A percentile compares a stretch with the other conserved stretches of the same genome.
Evolutionary conservation across 2,113 vertebrate genomes (phyloP).

Genomic region (Tylochromis polylepis): DNA sequence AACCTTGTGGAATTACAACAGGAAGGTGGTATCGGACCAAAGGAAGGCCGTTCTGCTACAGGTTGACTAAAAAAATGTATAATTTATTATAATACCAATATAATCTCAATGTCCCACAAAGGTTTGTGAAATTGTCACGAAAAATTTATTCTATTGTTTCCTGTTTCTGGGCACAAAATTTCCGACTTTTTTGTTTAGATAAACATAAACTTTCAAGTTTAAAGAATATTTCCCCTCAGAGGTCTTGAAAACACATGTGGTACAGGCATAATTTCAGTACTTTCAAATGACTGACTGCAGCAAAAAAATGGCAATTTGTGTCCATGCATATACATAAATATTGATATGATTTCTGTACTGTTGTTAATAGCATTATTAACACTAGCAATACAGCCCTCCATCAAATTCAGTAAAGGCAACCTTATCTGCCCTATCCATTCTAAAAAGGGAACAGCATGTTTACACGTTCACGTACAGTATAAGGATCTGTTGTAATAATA

Average conservation of each 20-base stretch:
- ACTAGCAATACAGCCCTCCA: neutral
- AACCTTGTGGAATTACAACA: constrained; percentile 49
- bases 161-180: neutral
- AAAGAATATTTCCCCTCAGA: neutral
- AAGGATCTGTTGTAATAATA: neutral
- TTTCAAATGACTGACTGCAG: neutral
- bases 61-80: constrained; percentile 18
- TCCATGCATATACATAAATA: neutral
- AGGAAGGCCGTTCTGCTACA: constrained; percentile 55
- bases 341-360: neutral
- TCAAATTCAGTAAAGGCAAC: neutral
- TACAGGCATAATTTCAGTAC: neutral
- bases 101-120: too few species aligned
- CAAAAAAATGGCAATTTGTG: neutral
- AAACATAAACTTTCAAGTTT: neutral
- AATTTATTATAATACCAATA: neutral
- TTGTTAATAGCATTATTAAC: neutral
- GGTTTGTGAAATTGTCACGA: neutral
- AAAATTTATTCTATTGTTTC: rapidly evolving
- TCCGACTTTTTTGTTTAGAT: neutral
- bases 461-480: neutral
- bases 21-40: constrained; percentile 40
- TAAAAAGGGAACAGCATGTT: neutral
- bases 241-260: neutral
- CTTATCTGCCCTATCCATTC: rapidly evolving